Base-by-base conservation (phyloP, 2,797 vertebrate genomes). In the Melanotaenia maccullochi region DNA sequence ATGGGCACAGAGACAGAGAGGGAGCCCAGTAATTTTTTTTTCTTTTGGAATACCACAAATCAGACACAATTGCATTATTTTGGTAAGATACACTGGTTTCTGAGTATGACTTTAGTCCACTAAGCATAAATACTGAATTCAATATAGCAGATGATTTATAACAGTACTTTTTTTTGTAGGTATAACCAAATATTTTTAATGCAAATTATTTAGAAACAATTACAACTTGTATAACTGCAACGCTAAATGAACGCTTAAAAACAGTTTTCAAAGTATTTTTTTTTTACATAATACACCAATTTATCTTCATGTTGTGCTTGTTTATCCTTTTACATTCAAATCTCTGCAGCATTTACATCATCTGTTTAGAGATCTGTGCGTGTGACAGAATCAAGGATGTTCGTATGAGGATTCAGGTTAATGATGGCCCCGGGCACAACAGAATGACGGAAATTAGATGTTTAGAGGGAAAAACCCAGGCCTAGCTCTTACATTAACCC, bases 391-490 rank as follows among this genome's bases (percentile, higher is more conserved):
- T 82, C 82, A 66, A 61, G 75, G 61, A 67, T 71, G 79, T 75
- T 68, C 76, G 68, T 74, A 70, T 9, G 75, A 80, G 67, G 78
- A 78, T 80, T 89, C 58, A 71, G 74, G 73, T 85, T 91, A 90
- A 91, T 90, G 85, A 87, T 79, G 72, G 87, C 87, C 69, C 76
- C 71, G 78, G 85, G 84, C 82, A 36, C 73, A 60, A 76, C 58
- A 79, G 85, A 65, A 81, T 76, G 83, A 70, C 83, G 71, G 75
- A 92, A 92, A 92, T 90, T 77, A 91, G 86, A 90, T 67, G 89
- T 91, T 92, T 83, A 85, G 82, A 78, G 66, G 81, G 74, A 86
- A 42, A 86, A 89, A 88, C 79, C 86, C 83, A 60, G 76, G 79
- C 68, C 78, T 67, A 84, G 78, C 82, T 85, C 83, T 60, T 68